Conservation (phyloP, 2,113 vertebrate species). For the Calypte anna region DNA sequence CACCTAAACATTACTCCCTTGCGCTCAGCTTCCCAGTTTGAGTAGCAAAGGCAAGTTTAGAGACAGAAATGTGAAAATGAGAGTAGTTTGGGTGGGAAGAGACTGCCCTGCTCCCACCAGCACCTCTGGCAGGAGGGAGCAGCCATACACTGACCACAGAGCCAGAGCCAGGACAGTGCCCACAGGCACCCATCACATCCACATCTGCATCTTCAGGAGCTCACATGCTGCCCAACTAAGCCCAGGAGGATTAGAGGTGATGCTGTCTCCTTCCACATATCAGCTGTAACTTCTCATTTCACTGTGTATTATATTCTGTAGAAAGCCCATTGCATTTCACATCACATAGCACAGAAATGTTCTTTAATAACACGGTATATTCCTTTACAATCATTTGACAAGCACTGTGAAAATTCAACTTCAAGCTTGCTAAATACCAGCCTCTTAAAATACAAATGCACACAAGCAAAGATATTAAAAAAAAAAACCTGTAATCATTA, state of each 20-base stretch:
- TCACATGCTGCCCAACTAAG: not conserved
- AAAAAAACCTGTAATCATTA: not conserved
- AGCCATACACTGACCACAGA: accelerated
- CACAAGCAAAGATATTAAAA: not conserved
- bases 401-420: not conserved
- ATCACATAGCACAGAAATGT: not conserved
- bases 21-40: not conserved
- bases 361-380: not conserved
- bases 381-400: not conserved
- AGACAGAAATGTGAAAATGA: not conserved
- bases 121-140: not conserved
- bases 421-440: not conserved
- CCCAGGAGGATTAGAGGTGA: not conserved
- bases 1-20: not conserved
- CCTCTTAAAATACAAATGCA: not conserved
- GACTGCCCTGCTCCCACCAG: accelerated
- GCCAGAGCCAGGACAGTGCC: accelerated
- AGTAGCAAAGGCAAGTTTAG: not conserved
- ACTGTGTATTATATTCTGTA: not conserved
- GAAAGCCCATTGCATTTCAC: not conserved
- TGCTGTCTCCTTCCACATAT: not conserved
- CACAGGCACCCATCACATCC: accelerated
- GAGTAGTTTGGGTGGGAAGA: not conserved
- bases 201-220: not conserved
- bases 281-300: not conserved